Conservation (phyloP, 2,888 invertebrate species). For the Trissolcus brochymenae region DNA sequence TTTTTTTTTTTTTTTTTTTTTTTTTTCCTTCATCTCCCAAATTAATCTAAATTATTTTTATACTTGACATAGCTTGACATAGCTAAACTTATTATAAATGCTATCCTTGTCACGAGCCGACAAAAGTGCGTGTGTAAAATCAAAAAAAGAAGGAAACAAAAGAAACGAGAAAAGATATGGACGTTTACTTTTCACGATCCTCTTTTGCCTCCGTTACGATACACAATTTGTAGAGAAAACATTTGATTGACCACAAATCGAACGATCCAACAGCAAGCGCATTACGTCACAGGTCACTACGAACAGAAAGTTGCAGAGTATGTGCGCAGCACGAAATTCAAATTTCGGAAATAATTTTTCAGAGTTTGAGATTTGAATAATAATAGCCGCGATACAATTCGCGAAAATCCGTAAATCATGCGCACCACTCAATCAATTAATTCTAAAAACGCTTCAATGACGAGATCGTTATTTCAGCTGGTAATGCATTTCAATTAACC, state of each 20-base stretch:
- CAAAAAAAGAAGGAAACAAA: no score
- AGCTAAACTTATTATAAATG: slow-evolving; percentile 21
- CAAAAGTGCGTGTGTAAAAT: slow-evolving; percentile 12
- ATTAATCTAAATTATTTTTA: slow-evolving; percentile 46
- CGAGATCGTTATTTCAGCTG: slow-evolving; percentile 17
- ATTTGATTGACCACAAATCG: no score
- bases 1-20: no score
- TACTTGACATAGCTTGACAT: slow-evolving; percentile 41
- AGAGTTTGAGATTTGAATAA: slow-evolving; percentile 12
- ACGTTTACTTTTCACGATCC: slow-evolving; percentile 3
- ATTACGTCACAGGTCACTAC: no score
- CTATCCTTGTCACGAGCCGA: slow-evolving; percentile 28
- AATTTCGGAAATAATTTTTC: no score
- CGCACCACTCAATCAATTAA: slow-evolving; percentile 3
- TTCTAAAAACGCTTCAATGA: slow-evolving; percentile 8
- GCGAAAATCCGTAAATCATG: slow-evolving; percentile 7
- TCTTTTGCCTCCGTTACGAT: slow-evolving; percentile 14
- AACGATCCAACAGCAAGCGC: no score
- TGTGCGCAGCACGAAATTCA: no score
- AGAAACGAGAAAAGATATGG: slow-evolving; percentile 3
- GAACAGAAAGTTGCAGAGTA: no score
- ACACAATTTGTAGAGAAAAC: no score
- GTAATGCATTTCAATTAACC: slow-evolving; percentile 27
- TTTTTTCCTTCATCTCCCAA: slow-evolving; percentile 34
- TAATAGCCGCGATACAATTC: slow-evolving; percentile 1